Conservation (phyloP, 2,797 vertebrate species). For the Coranthus polyacanthus region DNA sequence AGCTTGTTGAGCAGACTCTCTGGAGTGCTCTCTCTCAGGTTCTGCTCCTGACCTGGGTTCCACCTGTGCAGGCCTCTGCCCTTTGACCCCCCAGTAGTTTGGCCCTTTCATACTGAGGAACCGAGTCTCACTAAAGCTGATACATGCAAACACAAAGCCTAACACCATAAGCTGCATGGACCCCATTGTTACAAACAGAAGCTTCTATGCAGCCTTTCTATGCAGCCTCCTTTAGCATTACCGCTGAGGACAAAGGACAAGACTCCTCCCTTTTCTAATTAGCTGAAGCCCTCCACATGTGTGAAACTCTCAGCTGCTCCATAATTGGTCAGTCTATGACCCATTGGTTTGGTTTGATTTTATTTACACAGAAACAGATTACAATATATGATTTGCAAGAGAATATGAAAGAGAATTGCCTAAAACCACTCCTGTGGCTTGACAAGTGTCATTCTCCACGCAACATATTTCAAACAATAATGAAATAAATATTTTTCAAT, state of each 20-base stretch:
- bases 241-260: not conserved
- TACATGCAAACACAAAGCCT: constrained; percentile 8
- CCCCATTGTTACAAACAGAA: constrained; percentile 38
- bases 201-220: no score
- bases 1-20: constrained; percentile 1
- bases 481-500: no score
- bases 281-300: constrained; percentile 30
- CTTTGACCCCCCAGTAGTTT: not conserved
- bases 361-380: no score
- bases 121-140: constrained; percentile 7
- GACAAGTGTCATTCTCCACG: no score
- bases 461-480: no score
- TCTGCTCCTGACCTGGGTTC: not conserved
- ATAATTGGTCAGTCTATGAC: constrained; percentile 10
- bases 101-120: not conserved
- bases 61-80: not conserved
- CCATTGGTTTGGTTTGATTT: no score
- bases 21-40: constrained; percentile 36
- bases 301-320: constrained; percentile 47
- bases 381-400: no score
- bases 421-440: no score
- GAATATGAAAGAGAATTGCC: no score
- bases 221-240: constrained; percentile 80
- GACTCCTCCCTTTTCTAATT: constrained; percentile 40
- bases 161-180: constrained; percentile 20